Evolutionary conservation across 2,797 vertebrate species (phyloP).

Genomic region (Cirrhinus molitorella): DNA sequence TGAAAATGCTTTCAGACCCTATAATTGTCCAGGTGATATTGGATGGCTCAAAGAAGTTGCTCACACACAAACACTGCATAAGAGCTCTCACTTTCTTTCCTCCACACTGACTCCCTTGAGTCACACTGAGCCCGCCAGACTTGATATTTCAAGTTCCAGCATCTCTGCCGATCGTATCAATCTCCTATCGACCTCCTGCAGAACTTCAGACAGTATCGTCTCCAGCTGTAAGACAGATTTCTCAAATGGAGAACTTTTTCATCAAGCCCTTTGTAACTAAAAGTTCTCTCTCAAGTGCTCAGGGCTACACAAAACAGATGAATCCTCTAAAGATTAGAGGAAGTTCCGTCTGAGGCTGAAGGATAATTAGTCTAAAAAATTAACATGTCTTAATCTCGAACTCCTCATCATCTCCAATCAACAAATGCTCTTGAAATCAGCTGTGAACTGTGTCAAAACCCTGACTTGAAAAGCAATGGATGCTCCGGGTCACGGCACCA

Average conservation of each 20-base stretch:
- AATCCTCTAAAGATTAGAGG: slow-evolving; percentile 17
- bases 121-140: slow-evolving; percentile 16
- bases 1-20: slow-evolving; percentile 15
- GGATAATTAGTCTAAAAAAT: slow-evolving; percentile 28
- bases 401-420: background rate
- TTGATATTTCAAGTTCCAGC: slow-evolving; percentile 37
- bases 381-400: background rate
- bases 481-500: slow-evolving; percentile 32
- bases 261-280: slow-evolving; percentile 17
- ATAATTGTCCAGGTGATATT: background rate
- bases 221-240: slow-evolving; percentile 25
- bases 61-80: background rate
- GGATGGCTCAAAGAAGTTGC: background rate
- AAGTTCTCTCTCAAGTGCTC: slow-evolving; percentile 19
- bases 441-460: background rate
- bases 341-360: slow-evolving; percentile 14
- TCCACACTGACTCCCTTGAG: slow-evolving; percentile 27
- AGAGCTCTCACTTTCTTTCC: slow-evolving; percentile 13
- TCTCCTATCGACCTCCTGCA: slow-evolving; percentile 38
- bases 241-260: slow-evolving; percentile 19
- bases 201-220: slow-evolving; percentile 47
- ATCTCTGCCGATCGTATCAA: slow-evolving; percentile 34
- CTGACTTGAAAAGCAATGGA: slow-evolving; percentile 11
- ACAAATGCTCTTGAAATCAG: slow-evolving; percentile 18
- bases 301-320: slow-evolving; percentile 26